A percentile compares a stretch with the other conserved stretches of the same genome.
Evolutionary conservation across 2,888 invertebrate genomes (phyloP).

Genomic region (Heliconius hortense): DNA sequence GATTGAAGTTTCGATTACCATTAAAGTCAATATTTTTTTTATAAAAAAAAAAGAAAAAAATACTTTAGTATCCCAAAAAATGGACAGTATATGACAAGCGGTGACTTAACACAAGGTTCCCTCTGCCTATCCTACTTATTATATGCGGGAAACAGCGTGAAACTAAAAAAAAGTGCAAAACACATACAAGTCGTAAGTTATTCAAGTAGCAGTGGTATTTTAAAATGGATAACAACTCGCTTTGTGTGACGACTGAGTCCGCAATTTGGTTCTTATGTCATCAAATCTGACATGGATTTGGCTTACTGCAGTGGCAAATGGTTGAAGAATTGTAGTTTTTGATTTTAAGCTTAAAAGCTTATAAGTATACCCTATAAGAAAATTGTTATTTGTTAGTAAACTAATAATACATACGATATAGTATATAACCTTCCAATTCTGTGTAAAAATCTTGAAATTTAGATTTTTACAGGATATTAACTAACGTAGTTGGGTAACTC

Average conservation of each 20-base stretch:
- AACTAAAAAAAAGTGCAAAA: neutral
- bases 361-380: neutral
- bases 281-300: conserved; percentile 23
- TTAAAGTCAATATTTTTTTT: too few relatives aligned
- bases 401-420: neutral
- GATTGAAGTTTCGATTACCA: too few relatives aligned
- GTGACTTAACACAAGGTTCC: neutral
- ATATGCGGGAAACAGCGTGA: neutral
- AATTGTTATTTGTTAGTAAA: neutral
- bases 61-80: neutral
- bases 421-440: neutral
- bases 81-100: neutral
- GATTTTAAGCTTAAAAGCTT: neutral
- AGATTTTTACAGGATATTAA: too few relatives aligned
- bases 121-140: neutral
- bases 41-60: neutral
- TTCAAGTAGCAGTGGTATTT: conserved; percentile 55
- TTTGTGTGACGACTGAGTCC: conserved; percentile 66
- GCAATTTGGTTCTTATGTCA: conserved; percentile 61
- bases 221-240: conserved; percentile 77
- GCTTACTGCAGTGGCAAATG: conserved; percentile 8
- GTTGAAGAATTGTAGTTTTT: neutral
- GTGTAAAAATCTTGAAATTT: too few relatives aligned
- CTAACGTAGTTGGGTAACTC: too few relatives aligned
- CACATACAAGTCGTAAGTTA: conserved; percentile 46